Percentiles rank a stretch among this genome's conserved stretches.
These are phyloP conservation scores for Stomatorhinus walkeri DNA, from an alignment of 2,797 vertebrate species.

Conservation along the genomic window DNA sequence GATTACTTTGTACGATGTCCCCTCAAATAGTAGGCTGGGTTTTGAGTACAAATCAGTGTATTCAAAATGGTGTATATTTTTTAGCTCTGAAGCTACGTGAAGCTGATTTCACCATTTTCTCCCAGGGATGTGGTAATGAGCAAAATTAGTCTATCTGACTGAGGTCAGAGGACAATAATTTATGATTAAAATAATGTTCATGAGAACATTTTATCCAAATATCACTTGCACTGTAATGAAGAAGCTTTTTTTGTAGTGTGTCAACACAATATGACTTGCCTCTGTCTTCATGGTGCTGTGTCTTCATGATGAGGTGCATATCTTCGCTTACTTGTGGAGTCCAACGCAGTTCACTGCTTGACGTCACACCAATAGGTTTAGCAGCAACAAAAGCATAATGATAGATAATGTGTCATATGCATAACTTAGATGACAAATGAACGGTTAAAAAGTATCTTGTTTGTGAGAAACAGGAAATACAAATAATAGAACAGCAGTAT, in stretches of 20 bases:
- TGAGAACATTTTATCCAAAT: neutral
- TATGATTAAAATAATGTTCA: conserved; percentile 3
- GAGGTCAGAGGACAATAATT: neutral
- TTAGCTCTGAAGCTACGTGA: neutral
- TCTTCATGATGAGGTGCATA: conserved; percentile 22
- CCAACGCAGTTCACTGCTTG: conserved; percentile 35
- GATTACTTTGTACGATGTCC: conserved; percentile 27
- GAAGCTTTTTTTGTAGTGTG: neutral
- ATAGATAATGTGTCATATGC: conserved; percentile 36
- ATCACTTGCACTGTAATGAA: conserved; percentile 40
- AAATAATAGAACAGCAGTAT: conserved; percentile 10
- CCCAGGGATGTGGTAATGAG: neutral
- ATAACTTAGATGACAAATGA: conserved; percentile 34
- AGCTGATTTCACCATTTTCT: neutral
- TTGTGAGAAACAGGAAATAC: conserved; percentile 26
- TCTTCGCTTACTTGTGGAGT: conserved; percentile 27
- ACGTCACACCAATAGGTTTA: conserved; percentile 24
- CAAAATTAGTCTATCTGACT: neutral
- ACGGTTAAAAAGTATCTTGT: neutral
- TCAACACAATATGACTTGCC: conserved; percentile 15
- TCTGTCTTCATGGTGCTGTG: neutral
- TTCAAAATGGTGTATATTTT: conserved; percentile 41
- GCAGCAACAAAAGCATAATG: conserved; percentile 33
- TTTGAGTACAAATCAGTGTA: conserved; percentile 39
- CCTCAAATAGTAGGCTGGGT: neutral